A percentile compares a stretch with the other conserved stretches of the same genome.
Conservation (phyloP, 2,797 vertebrate species). For the Hippopotamyrus pictus region DNA sequence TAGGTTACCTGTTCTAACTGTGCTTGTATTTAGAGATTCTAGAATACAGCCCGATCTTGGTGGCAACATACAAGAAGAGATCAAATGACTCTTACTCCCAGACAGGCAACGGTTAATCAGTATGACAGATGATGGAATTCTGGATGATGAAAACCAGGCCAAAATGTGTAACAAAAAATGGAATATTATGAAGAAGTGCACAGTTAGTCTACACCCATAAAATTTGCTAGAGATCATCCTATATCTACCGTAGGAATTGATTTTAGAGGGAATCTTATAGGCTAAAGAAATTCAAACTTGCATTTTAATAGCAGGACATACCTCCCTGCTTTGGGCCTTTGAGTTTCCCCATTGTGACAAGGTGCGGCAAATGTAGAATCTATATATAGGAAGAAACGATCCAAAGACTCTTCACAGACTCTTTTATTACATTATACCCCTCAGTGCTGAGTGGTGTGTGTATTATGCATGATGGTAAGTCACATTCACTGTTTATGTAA, state of each 20-base stretch:
- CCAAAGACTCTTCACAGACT: background rate
- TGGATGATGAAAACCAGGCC: background rate
- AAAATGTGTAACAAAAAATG: background rate
- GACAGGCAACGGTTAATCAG: background rate
- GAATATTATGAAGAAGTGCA: background rate
- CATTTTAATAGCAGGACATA: background rate
- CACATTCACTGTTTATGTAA: background rate
- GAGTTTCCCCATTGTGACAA: background rate
- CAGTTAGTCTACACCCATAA: background rate
- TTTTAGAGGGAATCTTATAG: background rate
- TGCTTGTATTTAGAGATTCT: background rate
- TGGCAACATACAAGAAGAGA: background rate
- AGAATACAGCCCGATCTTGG: background rate
- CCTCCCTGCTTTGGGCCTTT: background rate
- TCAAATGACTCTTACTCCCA: background rate
- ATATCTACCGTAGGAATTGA: background rate
- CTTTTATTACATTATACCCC: background rate
- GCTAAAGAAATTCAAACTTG: background rate
- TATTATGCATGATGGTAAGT: background rate
- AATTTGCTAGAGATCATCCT: background rate
- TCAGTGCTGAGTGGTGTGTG: background rate
- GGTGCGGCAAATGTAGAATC: background rate
- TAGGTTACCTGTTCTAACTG: background rate
- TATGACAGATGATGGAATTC: background rate
- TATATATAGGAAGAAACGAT: background rate